phyloP scores from a whole-genome alignment of 2,113 vertebrate species.

The Orientallactaga bullata region DNA sequence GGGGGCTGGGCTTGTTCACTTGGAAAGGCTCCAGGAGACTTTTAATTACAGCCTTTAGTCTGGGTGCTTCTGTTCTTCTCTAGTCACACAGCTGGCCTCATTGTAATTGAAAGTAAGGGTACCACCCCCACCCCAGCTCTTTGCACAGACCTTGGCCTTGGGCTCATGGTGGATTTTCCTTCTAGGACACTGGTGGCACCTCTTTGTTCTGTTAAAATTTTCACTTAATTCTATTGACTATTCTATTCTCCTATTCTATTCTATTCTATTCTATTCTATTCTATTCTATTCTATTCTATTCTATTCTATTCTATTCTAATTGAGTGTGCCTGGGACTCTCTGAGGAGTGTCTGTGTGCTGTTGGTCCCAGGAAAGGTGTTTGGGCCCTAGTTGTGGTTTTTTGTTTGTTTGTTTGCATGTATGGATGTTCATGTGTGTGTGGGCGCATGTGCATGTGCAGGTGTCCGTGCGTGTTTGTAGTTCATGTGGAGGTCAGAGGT shows the following conservation, averaged over 20 bases:
- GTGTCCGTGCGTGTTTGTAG: too few species aligned
- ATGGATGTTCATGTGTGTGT: too few species aligned
- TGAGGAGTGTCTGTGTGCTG: not conserved
- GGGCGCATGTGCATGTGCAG: too few species aligned
- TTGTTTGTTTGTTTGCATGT: too few species aligned
- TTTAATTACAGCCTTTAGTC: constrained; percentile 16
- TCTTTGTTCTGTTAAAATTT: not conserved
- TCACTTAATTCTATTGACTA: not conserved
- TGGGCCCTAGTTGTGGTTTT: not conserved
- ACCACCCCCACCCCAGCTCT: too few species aligned
- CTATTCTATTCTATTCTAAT: too few species aligned
- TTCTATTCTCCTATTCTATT: too few species aligned
- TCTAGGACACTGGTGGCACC: not conserved
- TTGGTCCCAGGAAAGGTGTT: not conserved
- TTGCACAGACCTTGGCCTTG: not conserved
- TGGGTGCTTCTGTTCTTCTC: too few species aligned
- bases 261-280: too few species aligned
- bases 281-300: too few species aligned
- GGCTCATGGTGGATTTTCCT: not conserved
- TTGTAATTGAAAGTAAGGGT: not conserved
- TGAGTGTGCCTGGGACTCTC: not conserved
- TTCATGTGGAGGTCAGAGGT: too few species aligned
- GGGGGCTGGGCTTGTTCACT: constrained; percentile 46
- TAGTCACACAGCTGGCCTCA: not conserved
- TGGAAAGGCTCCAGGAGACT: constrained; percentile 53